Percentiles rank a stretch among this genome's conserved stretches.
phyloP scores from a whole-genome alignment of 2,113 vertebrate species.

The Alethe castanea region DNA sequence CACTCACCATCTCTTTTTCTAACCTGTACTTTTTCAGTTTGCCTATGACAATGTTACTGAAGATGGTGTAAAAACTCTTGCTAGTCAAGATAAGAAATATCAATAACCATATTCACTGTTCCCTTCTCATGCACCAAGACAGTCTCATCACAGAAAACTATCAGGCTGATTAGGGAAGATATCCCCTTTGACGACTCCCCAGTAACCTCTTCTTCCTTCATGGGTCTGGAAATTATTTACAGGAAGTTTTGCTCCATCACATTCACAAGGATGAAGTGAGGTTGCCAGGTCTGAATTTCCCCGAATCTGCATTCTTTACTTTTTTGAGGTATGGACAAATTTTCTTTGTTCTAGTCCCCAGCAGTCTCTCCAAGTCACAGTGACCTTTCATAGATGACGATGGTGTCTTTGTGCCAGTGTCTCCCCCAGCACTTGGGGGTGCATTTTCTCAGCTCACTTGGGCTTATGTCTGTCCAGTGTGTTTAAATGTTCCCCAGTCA shows the following conservation, averaged over 20 bases:
- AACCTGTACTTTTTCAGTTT: background rate
- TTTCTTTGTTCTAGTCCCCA: background rate
- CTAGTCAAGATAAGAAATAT: background rate
- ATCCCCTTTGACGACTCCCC: background rate
- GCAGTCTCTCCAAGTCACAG: background rate
- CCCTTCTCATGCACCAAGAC: background rate
- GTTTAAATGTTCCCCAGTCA: background rate
- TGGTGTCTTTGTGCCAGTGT: too few relatives aligned
- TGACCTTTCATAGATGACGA: background rate
- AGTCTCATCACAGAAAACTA: background rate
- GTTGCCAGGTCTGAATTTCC: background rate
- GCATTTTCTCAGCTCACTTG: background rate
- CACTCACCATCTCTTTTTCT: background rate
- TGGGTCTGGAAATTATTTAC: background rate
- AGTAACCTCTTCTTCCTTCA: background rate
- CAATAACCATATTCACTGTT: background rate
- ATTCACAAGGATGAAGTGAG: background rate
- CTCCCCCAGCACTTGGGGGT: background rate
- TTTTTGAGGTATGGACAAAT: background rate
- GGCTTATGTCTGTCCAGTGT: background rate
- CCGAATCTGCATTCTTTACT: background rate
- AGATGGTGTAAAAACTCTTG: background rate
- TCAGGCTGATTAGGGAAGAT: background rate
- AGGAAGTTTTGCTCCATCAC: background rate
- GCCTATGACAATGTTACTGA: fast-evolving